phyloP scores from a whole-genome alignment of 2,888 invertebrate species.

The Zygaena filipendulae region DNA sequence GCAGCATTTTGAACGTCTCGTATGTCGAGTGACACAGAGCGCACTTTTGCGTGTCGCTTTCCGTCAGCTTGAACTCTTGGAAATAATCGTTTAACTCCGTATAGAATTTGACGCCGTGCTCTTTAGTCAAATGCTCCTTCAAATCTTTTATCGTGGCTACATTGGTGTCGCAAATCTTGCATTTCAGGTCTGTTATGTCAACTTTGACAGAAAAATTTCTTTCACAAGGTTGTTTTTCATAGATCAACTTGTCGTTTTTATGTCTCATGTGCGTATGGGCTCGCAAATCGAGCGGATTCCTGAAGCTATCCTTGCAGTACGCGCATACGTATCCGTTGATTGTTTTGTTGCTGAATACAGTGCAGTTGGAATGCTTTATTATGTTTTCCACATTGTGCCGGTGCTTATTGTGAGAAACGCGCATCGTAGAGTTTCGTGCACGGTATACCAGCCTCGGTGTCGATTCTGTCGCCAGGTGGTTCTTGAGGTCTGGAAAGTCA shows the following conservation, averaged over 20 bases:
- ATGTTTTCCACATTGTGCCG: slow-evolving; percentile 38
- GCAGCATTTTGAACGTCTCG: slow-evolving; percentile 49
- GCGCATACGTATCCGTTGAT: slow-evolving; percentile 41
- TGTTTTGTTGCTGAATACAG: slow-evolving; percentile 47
- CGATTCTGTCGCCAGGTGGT: slow-evolving; percentile 17
- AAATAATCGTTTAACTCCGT: slow-evolving; percentile 41
- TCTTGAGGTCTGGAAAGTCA: slow-evolving; percentile 27
- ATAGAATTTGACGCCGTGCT: slow-evolving; percentile 42
- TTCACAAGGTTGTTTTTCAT: slow-evolving; percentile 34
- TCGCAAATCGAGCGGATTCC: slow-evolving; percentile 26
- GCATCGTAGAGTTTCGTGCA: too few relatives aligned
- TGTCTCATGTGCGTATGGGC: slow-evolving; percentile 29
- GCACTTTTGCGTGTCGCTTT: slow-evolving; percentile 35
- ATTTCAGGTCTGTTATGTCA: slow-evolving; percentile 44
- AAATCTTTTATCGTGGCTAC: slow-evolving; percentile 27
- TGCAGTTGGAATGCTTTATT: slow-evolving; percentile 47
- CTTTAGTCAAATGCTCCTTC: slow-evolving; percentile 34
- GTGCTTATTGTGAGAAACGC: slow-evolving; percentile 36
- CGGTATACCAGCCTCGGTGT: too few relatives aligned
- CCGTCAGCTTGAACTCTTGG: slow-evolving; percentile 42
- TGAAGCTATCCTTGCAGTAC: slow-evolving; percentile 37
- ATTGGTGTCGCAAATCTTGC: slow-evolving; percentile 30
- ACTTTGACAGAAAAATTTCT: slow-evolving; percentile 48
- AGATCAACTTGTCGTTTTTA: slow-evolving; percentile 25
- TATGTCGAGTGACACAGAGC: slow-evolving; percentile 41